phyloP scores from a whole-genome alignment of 2,113 vertebrate genomes.

The Anguilla japonica region DNA sequence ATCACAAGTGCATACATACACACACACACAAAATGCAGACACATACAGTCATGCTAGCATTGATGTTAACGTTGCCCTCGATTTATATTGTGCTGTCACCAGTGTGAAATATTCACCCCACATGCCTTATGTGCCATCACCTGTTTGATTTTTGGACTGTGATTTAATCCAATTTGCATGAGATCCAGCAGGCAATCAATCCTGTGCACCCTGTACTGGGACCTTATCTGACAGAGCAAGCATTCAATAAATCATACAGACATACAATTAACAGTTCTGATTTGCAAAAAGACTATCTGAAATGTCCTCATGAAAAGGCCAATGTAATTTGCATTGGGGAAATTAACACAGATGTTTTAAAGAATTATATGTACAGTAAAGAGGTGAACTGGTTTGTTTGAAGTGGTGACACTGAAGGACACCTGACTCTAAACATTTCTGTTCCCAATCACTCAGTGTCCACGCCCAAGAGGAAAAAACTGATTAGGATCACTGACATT shows the following conservation, averaged over 20 bases:
- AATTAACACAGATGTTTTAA: background rate
- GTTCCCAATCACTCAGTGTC: no score
- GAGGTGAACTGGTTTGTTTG: background rate
- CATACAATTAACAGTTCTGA: background rate
- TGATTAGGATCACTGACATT: no score
- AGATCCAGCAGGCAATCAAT: background rate
- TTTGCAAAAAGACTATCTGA: background rate
- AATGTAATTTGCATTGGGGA: background rate
- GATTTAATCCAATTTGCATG: background rate
- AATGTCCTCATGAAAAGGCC: background rate
- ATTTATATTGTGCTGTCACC: background rate
- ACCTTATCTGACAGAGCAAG: background rate
- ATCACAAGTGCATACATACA: background rate
- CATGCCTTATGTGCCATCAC: background rate
- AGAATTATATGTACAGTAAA: no score
- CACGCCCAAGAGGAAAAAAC: no score
- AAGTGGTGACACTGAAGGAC: no score
- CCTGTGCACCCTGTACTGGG: background rate
- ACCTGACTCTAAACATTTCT: no score
- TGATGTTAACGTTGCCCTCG: background rate
- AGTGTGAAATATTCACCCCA: background rate
- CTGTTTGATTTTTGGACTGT: constrained; percentile 1
- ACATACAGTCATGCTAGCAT: background rate
- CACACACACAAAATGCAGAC: background rate
- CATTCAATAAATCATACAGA: background rate